Conservation (phyloP, 2,113 vertebrate genomes). For the Rhinolophus ferrumequinum region DNA sequence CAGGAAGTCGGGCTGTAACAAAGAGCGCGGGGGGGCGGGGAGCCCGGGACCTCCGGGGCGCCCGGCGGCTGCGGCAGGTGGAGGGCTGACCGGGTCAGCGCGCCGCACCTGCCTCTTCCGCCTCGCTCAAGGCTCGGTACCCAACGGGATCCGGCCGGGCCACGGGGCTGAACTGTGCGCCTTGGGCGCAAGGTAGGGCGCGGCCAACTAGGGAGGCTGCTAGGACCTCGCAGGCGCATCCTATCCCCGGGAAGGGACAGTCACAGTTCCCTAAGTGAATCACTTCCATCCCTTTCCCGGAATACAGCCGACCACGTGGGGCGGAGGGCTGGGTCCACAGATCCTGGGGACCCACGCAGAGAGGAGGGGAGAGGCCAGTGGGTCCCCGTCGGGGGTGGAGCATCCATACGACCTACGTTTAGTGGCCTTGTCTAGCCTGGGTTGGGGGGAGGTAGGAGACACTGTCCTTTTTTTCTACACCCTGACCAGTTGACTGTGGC, state of each 20-base stretch:
- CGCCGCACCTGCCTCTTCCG: constrained; percentile 63
- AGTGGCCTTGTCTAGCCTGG: background rate
- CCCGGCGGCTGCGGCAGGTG: constrained; percentile 40
- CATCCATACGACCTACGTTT: background rate
- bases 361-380: background rate
- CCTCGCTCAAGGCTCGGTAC: background rate
- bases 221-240: constrained; percentile 67
- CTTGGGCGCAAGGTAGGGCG: background rate
- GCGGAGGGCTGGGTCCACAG: background rate
- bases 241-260: constrained; percentile 65
- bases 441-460: background rate
- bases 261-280: constrained; percentile 76
- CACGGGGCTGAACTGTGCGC: background rate
- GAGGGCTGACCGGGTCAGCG: background rate
- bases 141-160: background rate
- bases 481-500: background rate
- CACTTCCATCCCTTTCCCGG: constrained; percentile 76
- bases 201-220: background rate
- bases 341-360: background rate
- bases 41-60: constrained; percentile 58
- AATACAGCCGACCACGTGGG: constrained; percentile 61
- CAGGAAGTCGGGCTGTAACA: constrained; percentile 82
- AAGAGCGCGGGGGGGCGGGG: constrained; percentile 70
- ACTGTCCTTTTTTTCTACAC: background rate
- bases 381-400: background rate